These are phyloP conservation scores for Spodoptera littoralis DNA, from an alignment of 2,888 invertebrate species.

Conservation along the genomic window DNA sequence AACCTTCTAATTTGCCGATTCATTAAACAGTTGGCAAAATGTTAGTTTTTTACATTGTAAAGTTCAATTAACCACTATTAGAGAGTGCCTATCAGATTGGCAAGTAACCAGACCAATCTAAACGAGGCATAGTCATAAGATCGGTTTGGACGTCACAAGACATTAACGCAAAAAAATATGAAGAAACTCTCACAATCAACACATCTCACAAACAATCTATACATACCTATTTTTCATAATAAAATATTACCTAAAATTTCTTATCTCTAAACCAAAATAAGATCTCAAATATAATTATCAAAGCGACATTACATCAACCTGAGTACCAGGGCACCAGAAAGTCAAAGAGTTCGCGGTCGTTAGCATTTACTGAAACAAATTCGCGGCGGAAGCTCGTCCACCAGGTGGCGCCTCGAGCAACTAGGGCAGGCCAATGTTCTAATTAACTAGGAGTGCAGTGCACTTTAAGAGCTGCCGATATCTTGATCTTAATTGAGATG, in stretches of 20 bases:
- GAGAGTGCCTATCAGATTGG: conserved; percentile 42
- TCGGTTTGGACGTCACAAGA: no score
- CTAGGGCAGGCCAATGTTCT: conserved; percentile 45
- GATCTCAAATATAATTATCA: neutral
- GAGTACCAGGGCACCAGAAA: conserved; percentile 27
- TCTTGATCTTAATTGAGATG: conserved; percentile 24
- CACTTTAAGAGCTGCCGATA: conserved; percentile 12
- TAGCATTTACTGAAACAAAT: conserved; percentile 44
- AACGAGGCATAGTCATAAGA: conserved; percentile 12
- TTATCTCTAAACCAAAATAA: no score
- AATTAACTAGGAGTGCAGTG: conserved; percentile 26
- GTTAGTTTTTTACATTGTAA: conserved; percentile 17
- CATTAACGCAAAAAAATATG: no score
- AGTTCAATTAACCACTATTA: conserved; percentile 12
- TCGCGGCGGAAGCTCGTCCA: conserved; percentile 36
- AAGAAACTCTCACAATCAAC: no score
- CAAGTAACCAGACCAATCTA: conserved; percentile 30
- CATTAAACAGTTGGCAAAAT: conserved; percentile 31
- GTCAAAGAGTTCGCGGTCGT: conserved; percentile 47
- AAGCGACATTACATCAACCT: conserved; percentile 13
- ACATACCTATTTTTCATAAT: no score
- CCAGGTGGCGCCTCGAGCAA: conserved; percentile 51
- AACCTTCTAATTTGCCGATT: conserved; percentile 25
- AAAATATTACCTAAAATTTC: no score
- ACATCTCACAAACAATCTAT: no score